Evolutionary conservation across 1,140 invertebrate species (phyloP).

Genomic region (Frieseomelitta varia): DNA sequence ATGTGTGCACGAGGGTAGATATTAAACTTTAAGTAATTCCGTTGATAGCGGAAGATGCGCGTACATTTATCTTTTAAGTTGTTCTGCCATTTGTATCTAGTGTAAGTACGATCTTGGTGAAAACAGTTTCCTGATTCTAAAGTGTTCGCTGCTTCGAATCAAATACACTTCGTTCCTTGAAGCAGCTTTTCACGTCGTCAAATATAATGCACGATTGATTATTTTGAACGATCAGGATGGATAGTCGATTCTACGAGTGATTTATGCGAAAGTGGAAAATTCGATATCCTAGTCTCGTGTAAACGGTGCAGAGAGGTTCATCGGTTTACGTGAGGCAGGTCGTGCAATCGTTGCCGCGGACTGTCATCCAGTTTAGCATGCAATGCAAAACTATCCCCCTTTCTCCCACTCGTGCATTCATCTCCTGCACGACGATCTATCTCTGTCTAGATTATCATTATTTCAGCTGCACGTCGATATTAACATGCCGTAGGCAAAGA

Average conservation of each 20-base stretch:
- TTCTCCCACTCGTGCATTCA: conserved; percentile 11
- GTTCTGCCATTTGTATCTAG: neutral
- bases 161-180: neutral
- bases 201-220: neutral
- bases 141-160: too few species aligned
- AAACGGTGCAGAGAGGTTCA: conserved; percentile 20
- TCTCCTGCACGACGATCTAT: neutral
- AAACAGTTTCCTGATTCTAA: neutral
- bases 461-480: neutral
- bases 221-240: neutral
- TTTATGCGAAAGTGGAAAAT: conserved; percentile 25
- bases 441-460: conserved; percentile 19
- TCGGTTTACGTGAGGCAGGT: conserved; percentile 18
- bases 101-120: neutral
- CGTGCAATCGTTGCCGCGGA: conserved; percentile 15
- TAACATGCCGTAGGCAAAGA: neutral
- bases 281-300: conserved; percentile 1
- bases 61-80: neutral
- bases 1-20: neutral
- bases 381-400: conserved; percentile 29
- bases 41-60: neutral
- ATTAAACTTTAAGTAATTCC: neutral
- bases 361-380: conserved; percentile 21
- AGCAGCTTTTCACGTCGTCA: neutral
- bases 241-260: neutral